Evolutionary conservation across 2,797 vertebrate genomes (phyloP).

Genomic region (Lophotriccus pileatus): DNA sequence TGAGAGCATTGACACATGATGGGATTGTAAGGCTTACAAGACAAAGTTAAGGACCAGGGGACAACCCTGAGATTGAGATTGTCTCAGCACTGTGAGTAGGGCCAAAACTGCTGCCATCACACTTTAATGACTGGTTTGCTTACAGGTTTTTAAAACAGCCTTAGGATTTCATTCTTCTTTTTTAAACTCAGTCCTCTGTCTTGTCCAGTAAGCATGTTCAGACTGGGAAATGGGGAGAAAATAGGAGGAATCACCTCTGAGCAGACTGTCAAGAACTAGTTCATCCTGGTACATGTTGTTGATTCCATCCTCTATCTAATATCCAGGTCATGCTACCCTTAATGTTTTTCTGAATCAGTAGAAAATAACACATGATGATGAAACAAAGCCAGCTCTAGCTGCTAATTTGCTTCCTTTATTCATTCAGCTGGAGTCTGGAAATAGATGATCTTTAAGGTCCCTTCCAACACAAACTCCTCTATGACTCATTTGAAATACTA

Average conservation of each 20-base stretch:
- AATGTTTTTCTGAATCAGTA: neutral
- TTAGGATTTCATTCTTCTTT: neutral
- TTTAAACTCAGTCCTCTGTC: neutral
- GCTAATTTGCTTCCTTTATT: neutral
- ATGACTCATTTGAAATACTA: neutral
- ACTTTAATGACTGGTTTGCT: neutral
- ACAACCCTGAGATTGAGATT: fast-evolving
- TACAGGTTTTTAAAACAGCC: neutral
- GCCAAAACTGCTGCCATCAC: neutral
- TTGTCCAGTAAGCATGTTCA: neutral
- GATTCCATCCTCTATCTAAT: neutral
- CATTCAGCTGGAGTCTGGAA: neutral
- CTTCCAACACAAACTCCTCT: neutral
- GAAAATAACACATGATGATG: neutral
- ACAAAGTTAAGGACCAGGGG: neutral
- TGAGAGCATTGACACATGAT: neutral
- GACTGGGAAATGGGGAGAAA: neutral
- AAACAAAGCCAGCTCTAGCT: neutral
- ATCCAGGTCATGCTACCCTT: neutral
- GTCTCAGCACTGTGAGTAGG: neutral
- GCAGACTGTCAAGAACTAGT: neutral
- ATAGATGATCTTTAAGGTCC: neutral
- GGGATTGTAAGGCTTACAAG: neutral
- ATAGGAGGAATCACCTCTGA: neutral
- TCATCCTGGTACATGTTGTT: neutral